Evolutionary conservation across 2,797 vertebrate genomes (phyloP).

Genomic region (Hylomyscus alleni): DNA sequence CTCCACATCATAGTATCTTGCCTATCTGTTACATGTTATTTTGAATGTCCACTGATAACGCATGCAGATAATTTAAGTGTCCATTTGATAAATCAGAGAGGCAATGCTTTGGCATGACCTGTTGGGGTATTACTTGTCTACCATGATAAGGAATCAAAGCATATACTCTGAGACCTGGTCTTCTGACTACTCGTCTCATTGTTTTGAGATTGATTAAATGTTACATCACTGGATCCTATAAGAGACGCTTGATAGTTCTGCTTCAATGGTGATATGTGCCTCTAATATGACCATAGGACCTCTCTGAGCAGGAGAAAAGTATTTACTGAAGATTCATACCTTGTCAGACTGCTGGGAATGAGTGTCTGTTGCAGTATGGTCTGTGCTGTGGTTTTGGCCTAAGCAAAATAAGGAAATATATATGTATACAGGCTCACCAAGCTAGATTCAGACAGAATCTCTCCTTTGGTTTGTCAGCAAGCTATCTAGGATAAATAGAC

Average conservation of each 20-base stretch:
- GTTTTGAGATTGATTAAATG: background rate
- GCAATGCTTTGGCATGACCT: background rate
- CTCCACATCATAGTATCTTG: background rate
- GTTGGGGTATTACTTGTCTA: background rate
- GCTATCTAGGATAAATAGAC: background rate
- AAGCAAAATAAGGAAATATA: background rate
- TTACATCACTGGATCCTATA: background rate
- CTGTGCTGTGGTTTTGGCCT: background rate
- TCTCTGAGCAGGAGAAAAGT: background rate
- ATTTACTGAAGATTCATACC: background rate
- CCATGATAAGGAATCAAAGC: constrained; percentile 36
- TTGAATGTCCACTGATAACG: constrained; percentile 13
- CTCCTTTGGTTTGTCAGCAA: background rate
- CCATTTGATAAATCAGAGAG: background rate
- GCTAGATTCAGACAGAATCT: background rate
- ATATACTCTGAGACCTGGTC: background rate
- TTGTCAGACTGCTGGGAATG: background rate
- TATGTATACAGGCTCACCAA: background rate
- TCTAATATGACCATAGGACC: background rate
- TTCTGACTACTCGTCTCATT: background rate
- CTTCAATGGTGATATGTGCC: background rate
- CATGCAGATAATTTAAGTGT: background rate
- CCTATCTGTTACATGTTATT: background rate
- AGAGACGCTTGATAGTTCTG: background rate
- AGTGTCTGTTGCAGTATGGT: background rate